A percentile compares a stretch with the other conserved stretches of the same genome.
These are phyloP conservation scores for Adela reaumurella DNA, from an alignment of 2,888 invertebrate species.

Conservation along the genomic window DNA sequence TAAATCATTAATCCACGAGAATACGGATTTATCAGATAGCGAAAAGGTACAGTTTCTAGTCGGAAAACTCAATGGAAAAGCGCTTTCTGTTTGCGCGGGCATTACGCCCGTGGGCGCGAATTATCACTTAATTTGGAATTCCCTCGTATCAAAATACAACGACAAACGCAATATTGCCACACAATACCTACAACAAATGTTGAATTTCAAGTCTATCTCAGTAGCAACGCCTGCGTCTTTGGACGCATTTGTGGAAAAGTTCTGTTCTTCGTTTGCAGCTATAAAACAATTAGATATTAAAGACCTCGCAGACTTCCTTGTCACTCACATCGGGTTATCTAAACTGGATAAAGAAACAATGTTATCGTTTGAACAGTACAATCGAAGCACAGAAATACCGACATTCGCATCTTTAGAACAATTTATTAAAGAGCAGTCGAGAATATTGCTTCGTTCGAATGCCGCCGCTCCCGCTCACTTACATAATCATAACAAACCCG, in stretches of 20 bases:
- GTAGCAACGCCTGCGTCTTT: background rate
- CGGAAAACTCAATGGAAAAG: background rate
- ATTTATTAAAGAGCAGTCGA: background rate
- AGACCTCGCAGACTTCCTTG: slow-evolving; percentile 8
- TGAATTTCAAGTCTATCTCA: background rate
- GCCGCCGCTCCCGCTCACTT: background rate
- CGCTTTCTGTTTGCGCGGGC: slow-evolving; percentile 1
- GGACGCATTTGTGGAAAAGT: background rate
- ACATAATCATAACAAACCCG: background rate
- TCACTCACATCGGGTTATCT: slow-evolving; percentile 10
- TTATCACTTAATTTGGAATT: slow-evolving; percentile 3
- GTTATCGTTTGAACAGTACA: background rate
- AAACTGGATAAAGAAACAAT: slow-evolving; percentile 13
- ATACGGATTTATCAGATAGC: background rate
- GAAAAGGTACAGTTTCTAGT: slow-evolving; percentile 1
- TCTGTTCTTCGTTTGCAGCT: slow-evolving; percentile 2
- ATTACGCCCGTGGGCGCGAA: slow-evolving; percentile 26
- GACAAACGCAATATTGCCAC: background rate
- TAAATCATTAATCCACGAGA: background rate
- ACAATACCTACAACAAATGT: background rate
- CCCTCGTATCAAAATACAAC: background rate
- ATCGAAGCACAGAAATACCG: background rate
- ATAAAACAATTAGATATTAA: background rate
- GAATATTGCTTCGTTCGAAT: background rate
- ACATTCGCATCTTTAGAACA: background rate